phyloP scores from a whole-genome alignment of 1,140 invertebrate species.

The Trachymyrmex cornetzi region DNA sequence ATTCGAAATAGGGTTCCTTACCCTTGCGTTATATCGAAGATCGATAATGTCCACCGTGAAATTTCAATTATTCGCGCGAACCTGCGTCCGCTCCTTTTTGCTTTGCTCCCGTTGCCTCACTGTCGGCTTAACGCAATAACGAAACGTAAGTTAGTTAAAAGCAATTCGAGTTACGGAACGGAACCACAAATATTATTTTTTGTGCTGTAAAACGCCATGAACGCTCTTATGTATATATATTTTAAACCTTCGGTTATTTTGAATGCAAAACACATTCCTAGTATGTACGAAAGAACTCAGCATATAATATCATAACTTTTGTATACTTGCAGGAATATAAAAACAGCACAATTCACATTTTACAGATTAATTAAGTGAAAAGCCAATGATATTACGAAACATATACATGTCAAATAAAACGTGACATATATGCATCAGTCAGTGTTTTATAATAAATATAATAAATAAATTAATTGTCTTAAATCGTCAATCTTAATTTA shows the following conservation, averaged over 20 bases:
- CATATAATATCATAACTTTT: not conserved
- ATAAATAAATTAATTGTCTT: not conserved
- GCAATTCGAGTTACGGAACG: not conserved
- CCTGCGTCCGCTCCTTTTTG: not conserved
- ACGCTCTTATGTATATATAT: not conserved
- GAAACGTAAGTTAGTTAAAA: slow-evolving; percentile 25
- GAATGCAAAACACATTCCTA: not conserved
- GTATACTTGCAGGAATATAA: not conserved
- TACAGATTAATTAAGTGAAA: slow-evolving; percentile 15
- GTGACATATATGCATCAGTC: not conserved
- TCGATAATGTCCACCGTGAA: slow-evolving; percentile 51
- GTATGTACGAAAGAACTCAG: not conserved
- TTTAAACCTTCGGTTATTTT: not conserved
- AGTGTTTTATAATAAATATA: not conserved
- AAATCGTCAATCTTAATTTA: slow-evolving; percentile 29
- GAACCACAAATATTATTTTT: not conserved
- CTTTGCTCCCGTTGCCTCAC: not conserved
- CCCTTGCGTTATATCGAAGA: slow-evolving; percentile 19
- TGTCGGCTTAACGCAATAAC: not conserved
- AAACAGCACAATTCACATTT: not conserved
- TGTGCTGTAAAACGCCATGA: not conserved
- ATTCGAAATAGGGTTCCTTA: slow-evolving; percentile 41
- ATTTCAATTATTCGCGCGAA: slow-evolving; percentile 51
- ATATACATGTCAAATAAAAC: slow-evolving; percentile 11
- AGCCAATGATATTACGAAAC: not conserved